These are phyloP conservation scores for Tachina lurida DNA, from an alignment of 2,888 invertebrate species.

Conservation along the genomic window DNA sequence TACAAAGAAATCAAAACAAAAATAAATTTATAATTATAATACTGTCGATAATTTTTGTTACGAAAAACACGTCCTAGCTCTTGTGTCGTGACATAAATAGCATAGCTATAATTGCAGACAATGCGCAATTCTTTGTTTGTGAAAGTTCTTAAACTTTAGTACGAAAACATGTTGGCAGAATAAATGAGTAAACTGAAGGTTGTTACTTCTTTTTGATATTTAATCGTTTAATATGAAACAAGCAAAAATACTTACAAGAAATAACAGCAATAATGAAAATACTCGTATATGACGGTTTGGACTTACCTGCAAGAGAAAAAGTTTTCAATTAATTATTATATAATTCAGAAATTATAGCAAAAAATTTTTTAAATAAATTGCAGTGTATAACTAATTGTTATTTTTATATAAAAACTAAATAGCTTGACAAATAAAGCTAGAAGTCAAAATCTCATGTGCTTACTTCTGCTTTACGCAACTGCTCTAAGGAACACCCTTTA, in stretches of 20 bases:
- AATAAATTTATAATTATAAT: too few relatives aligned
- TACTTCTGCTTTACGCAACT: not conserved
- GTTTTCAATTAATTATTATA: too few relatives aligned
- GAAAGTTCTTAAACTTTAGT: conserved; percentile 57
- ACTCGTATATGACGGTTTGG: not conserved
- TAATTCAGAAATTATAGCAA: too few relatives aligned
- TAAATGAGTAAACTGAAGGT: conserved; percentile 12
- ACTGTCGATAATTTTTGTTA: too few relatives aligned
- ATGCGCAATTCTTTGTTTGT: conserved; percentile 38
- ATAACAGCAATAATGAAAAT: not conserved
- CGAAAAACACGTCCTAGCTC: too few relatives aligned
- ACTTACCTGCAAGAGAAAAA: conserved; percentile 9
- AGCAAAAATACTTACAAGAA: conserved; percentile 1
- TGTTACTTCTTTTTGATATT: not conserved
- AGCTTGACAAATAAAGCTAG: too few relatives aligned
- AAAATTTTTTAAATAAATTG: too few relatives aligned
- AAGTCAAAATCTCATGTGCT: too few relatives aligned
- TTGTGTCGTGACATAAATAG: too few relatives aligned
- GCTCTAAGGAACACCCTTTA: not conserved
- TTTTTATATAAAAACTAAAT: too few relatives aligned
- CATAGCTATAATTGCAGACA: not conserved
- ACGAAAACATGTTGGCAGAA: conserved; percentile 24
- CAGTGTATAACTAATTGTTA: too few relatives aligned
- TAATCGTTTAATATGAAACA: not conserved
- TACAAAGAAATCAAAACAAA: too few relatives aligned